Evolutionary conservation across 1,140 invertebrate species (phyloP), one percentile per base, ranked within the genome.

Genomic region (Microplitis mediator): DNA sequence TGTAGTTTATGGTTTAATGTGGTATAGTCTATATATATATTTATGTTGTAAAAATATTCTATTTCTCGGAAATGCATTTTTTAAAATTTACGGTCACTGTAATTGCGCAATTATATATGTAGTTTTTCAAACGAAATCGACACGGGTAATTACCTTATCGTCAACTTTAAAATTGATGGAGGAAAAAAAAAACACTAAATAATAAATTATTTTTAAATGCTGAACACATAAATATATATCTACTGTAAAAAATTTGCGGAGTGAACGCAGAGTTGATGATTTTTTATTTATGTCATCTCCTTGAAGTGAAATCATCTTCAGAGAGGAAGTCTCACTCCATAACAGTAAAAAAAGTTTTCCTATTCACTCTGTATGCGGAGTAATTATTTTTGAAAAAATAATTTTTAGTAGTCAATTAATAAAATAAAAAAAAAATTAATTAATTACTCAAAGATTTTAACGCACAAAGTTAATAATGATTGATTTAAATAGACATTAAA

Each of bases 31-130:
- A 23, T 23, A 23, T 23, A 23, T 23, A 5, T 16, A 3, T 13
- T 9, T 67, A n/a, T 52, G 4, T 52, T 50, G 32, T 4, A 58
- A 35, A 68, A 54, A 51, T 35, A n/a, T 52, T 6, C 14, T 34
- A n/a, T 13, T 11, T 34, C 50, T 58, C 52, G 35, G 31, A 56
- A 58, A 68, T 68, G 56, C 36, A 34, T 32, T 56, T 36, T 35
- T 54, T 6, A n/a, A 23, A 32, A 4, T 52, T 68, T 52, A 6
- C 36, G 52, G 14, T n/a, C 4, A 61, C 32, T 11, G 39, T 67
- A 56, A 68, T 68, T 68, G 52, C 66, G 52, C 66, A 68, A 68
- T 68, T 68, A 68, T 52, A 11, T n/a, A 56, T 13, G 32, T 58
- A 39, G 32, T 56, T 68, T 68, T 58, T 58, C 66, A 8, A 58